A percentile compares a stretch with the other conserved stretches of the same genome.
These are phyloP conservation scores for Enteromius thamalakanensis DNA, from an alignment of 2,797 vertebrate genomes.

Conservation along the genomic window DNA sequence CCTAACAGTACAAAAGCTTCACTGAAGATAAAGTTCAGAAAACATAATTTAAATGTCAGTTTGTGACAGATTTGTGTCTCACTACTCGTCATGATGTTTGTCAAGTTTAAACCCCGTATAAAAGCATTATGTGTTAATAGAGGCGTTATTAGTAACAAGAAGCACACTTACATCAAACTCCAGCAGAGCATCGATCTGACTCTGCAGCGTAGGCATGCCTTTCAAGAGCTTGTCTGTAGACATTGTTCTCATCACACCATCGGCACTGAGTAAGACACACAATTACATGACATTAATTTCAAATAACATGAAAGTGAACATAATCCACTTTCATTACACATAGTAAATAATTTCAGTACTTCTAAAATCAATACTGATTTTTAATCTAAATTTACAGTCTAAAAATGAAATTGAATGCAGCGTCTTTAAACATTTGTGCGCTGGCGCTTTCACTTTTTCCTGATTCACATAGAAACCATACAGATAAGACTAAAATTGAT, in stretches of 20 bases:
- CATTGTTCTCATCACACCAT: constrained; percentile 98
- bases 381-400: too few relatives aligned
- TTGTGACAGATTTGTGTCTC: neutral
- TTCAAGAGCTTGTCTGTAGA: constrained; percentile 94
- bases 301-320: neutral
- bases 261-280: constrained; percentile 79
- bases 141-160: neutral
- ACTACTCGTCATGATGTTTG: neutral
- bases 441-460: too few relatives aligned
- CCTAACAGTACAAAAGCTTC: neutral
- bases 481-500: too few relatives aligned
- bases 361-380: too few relatives aligned
- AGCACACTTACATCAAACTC: constrained; percentile 92
- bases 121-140: neutral
- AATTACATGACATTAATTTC: constrained; percentile 2
- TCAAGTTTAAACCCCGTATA: neutral
- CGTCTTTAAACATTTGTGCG: too few relatives aligned
- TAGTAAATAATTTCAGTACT: too few relatives aligned
- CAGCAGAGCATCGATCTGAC: constrained; percentile 95
- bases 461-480: too few relatives aligned
- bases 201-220: constrained; percentile 95
- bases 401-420: too few relatives aligned
- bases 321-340: neutral
- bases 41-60: neutral
- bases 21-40: neutral